Percentiles rank a stretch among this genome's conserved stretches.
These are phyloP conservation scores for Hemithea aestivaria DNA, from an alignment of 2,888 invertebrate species.

Conservation along the genomic window DNA sequence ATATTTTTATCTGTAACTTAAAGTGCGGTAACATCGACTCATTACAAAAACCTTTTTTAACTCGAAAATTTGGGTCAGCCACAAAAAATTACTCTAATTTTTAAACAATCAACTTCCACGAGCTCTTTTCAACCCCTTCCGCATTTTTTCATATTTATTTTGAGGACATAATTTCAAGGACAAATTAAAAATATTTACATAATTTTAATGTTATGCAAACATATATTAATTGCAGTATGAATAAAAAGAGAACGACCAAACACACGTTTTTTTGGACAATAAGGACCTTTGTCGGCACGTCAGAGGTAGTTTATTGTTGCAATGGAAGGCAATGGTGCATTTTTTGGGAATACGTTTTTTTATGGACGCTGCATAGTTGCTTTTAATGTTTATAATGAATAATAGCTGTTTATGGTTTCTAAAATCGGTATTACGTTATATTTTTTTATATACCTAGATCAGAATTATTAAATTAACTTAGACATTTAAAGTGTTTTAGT, in stretches of 20 bases:
- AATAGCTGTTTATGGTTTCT: no score
- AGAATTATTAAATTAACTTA: no score
- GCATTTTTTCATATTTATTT: neutral
- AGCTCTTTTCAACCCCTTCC: neutral
- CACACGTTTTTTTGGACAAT: constrained; percentile 17
- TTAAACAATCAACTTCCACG: neutral
- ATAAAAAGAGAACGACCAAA: constrained; percentile 30
- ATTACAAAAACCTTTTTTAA: no score
- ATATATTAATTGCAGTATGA: constrained; percentile 34
- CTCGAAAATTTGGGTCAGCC: no score
- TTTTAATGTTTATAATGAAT: neutral
- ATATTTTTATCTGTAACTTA: no score
- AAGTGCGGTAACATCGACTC: no score
- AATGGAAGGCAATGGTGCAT: constrained; percentile 1
- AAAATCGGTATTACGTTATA: no score
- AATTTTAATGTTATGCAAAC: constrained; percentile 52
- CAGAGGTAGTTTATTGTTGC: constrained; percentile 19
- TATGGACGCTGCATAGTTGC: neutral
- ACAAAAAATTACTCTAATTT: neutral
- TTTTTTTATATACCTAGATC: no score
- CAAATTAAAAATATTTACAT: constrained; percentile 23
- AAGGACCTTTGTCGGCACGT: constrained; percentile 20
- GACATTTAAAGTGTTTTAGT: no score
- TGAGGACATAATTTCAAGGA: constrained; percentile 15
- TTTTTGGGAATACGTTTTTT: constrained; percentile 11